phyloP scores from a whole-genome alignment of 2,113 vertebrate species.

The Pelobates fuscus region DNA sequence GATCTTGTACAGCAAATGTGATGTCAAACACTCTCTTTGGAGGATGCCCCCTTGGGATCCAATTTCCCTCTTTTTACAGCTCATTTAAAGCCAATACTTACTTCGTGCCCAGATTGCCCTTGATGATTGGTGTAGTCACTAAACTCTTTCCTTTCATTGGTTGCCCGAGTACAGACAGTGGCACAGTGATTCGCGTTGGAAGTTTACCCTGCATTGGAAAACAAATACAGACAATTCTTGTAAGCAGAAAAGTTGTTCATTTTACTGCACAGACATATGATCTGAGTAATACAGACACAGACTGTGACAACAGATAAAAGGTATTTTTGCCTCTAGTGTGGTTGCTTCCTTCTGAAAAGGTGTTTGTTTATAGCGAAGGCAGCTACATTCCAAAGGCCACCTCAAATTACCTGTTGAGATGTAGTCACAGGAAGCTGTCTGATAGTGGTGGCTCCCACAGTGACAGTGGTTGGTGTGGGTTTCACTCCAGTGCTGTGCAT shows the following conservation, averaged over 20 bases:
- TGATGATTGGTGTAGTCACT: constrained; percentile 90
- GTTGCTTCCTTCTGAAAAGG: too few species aligned
- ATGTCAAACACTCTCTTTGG: too few species aligned
- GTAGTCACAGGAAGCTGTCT: constrained; percentile 86
- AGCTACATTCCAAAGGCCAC: too few species aligned
- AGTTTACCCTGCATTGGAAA: constrained; percentile 79
- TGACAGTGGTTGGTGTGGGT: constrained; percentile 72
- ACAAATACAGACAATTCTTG: neutral
- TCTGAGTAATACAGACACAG: too few species aligned
- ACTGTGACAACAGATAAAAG: too few species aligned
- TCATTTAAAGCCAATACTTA: constrained; percentile 75
- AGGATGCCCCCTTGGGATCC: too few species aligned
- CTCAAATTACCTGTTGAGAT: constrained; percentile 80
- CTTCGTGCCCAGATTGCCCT: constrained; percentile 92
- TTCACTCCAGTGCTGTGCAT: constrained; percentile 81
- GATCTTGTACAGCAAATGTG: too few species aligned
- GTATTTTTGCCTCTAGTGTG: too few species aligned
- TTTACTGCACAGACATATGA: too few species aligned
- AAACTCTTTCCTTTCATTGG: constrained; percentile 93
- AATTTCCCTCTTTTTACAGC: too few species aligned
- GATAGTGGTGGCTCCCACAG: constrained; percentile 77
- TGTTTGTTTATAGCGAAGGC: too few species aligned
- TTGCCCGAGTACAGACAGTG: constrained; percentile 92
- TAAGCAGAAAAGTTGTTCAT: too few species aligned
- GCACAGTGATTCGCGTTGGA: constrained; percentile 90